A percentile compares a stretch with the other conserved stretches of the same genome.
phyloP scores from a whole-genome alignment of 2,113 vertebrate genomes.

The Brachypodius melanocephalos region DNA sequence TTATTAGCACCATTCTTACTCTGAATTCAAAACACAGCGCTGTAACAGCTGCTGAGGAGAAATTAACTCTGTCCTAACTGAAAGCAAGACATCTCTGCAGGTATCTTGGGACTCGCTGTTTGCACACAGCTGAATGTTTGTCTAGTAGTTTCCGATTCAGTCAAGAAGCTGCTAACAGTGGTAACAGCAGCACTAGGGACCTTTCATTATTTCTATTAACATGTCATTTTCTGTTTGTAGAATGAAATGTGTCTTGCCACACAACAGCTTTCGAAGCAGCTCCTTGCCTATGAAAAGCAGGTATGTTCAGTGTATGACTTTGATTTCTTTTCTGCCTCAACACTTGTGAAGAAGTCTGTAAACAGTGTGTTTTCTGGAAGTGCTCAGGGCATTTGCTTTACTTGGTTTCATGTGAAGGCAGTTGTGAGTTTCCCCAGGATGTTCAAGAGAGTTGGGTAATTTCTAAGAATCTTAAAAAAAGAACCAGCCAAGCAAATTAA shows the following conservation, averaged over 20 bases:
- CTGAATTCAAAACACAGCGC: neutral
- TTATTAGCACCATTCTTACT: neutral
- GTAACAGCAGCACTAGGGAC: neutral
- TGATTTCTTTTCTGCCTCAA: neutral
- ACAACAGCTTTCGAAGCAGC: slow-evolving; percentile 91
- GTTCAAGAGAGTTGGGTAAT: neutral
- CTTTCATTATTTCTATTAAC: neutral
- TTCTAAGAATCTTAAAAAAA: neutral
- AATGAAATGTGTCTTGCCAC: slow-evolving; percentile 98
- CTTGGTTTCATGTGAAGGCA: neutral
- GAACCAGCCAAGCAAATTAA: neutral
- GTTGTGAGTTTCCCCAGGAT: neutral
- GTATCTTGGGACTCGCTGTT: neutral
- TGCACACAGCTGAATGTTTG: neutral
- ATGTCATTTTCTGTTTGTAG: slow-evolving; percentile 69
- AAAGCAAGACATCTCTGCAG: neutral
- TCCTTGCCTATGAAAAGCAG: slow-evolving; percentile 94
- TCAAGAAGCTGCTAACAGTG: neutral
- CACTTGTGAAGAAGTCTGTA: neutral
- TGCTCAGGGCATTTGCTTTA: neutral
- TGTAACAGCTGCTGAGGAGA: neutral
- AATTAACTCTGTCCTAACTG: neutral
- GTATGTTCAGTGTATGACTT: slow-evolving; percentile 61
- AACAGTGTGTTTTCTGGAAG: neutral
- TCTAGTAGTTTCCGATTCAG: neutral